phyloP scores from a whole-genome alignment of 2,888 invertebrate genomes.

The Caenorhabditis sulstoni region DNA sequence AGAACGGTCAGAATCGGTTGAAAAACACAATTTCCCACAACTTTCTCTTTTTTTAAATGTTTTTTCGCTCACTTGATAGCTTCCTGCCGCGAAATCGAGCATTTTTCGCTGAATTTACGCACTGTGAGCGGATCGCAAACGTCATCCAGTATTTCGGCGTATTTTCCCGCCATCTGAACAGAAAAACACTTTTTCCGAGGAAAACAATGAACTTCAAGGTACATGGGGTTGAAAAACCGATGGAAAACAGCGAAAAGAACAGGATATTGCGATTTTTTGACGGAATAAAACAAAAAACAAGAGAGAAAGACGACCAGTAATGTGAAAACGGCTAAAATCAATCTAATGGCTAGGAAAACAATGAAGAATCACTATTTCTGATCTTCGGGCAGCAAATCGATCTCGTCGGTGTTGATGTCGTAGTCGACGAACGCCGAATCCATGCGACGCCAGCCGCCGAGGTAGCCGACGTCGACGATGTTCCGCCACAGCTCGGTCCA shows the following conservation, averaged over 20 bases:
- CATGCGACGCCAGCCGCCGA: slow-evolving; percentile 71
- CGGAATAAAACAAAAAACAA: not conserved
- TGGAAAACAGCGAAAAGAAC: not conserved
- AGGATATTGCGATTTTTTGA: not conserved
- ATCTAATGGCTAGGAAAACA: not conserved
- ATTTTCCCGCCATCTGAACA: slow-evolving; percentile 40
- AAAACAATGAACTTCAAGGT: not conserved
- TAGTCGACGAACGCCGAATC: slow-evolving; percentile 70
- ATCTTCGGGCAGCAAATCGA: slow-evolving; percentile 48
- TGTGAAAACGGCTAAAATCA: slow-evolving; percentile 4
- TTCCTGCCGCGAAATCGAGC: slow-evolving; percentile 16
- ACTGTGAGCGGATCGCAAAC: slow-evolving; percentile 53
- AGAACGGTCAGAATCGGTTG: no score
- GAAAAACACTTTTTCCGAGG: not conserved
- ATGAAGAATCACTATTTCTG: slow-evolving; percentile 14
- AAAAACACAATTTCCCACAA: no score
- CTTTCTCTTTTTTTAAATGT: not conserved
- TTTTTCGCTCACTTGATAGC: slow-evolving; percentile 24
- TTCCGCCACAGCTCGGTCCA: slow-evolving; percentile 72
- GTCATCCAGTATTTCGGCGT: slow-evolving; percentile 33
- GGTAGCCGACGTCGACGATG: slow-evolving; percentile 73
- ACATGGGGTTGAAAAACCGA: no score
- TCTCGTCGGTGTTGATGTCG: slow-evolving; percentile 67
- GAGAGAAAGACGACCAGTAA: slow-evolving; percentile 15
- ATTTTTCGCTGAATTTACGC: slow-evolving; percentile 15